A percentile compares a stretch with the other conserved stretches of the same genome.
Conservation (phyloP, 2,113 vertebrate species). For the Potamarius usumacintae region DNA sequence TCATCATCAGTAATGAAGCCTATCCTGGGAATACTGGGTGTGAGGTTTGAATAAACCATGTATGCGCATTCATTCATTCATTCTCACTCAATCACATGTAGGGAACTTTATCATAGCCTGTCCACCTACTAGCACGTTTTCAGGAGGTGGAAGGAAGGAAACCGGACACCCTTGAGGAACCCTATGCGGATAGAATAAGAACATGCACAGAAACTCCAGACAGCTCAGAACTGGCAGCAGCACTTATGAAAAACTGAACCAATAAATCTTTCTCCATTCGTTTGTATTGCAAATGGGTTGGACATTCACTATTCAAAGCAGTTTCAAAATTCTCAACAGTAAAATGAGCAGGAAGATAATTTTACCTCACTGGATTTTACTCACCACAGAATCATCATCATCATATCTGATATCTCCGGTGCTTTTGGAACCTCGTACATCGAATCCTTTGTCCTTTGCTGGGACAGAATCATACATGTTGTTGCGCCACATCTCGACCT, state of each 20-base stretch:
- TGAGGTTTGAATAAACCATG: not conserved
- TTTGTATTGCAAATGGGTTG: conserved; percentile 42
- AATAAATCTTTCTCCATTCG: conserved; percentile 1
- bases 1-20: not conserved
- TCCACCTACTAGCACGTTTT: not conserved
- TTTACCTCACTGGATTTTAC: conserved; percentile 44
- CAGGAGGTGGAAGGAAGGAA: not conserved
- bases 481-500: conserved; percentile 70
- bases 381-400: conserved; percentile 77
- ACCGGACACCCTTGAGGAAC: not conserved
- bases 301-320: not conserved
- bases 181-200: not conserved
- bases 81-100: not conserved
- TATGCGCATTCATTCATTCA: not conserved
- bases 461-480: conserved; percentile 74
- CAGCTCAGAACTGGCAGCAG: not conserved
- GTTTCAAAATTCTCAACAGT: not conserved
- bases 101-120: not conserved
- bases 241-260: not conserved
- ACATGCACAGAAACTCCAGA: not conserved
- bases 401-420: conserved; percentile 66
- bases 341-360: not conserved
- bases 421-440: conserved; percentile 67
- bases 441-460: conserved; percentile 71
- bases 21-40: not conserved